Evolutionary conservation across 2,797 vertebrate genomes (phyloP).

Genomic region (Pseudopleuronectes americanus): DNA sequence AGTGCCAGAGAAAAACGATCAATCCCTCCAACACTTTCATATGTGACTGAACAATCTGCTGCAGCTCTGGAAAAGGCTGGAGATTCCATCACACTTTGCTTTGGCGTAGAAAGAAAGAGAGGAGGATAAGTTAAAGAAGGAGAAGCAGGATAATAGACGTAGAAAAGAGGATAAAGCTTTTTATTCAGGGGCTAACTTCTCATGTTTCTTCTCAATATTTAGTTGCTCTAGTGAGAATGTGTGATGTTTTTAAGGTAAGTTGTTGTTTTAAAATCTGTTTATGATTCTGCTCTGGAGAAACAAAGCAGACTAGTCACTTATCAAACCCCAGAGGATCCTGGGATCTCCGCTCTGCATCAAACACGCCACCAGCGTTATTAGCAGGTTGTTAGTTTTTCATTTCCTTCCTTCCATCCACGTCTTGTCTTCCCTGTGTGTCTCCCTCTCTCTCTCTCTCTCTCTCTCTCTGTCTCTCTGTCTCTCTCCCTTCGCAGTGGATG

Average conservation of each 20-base stretch:
- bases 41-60: conserved; percentile 8
- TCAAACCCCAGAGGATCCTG: conserved; percentile 78
- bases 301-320: conserved; percentile 82
- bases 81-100: too few relatives aligned
- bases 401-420: conserved; percentile 72
- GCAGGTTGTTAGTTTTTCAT: conserved; percentile 65
- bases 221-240: not conserved
- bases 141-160: too few relatives aligned
- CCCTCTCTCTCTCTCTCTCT: conserved; percentile 33
- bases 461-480: conserved; percentile 54
- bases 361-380: conserved; percentile 44
- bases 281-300: conserved; percentile 74
- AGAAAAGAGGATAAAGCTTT: too few relatives aligned
- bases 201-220: too few relatives aligned
- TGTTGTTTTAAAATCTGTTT: not conserved
- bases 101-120: too few relatives aligned
- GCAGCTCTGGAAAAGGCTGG: not conserved
- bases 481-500: conserved; percentile 80
- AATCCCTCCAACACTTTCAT: conserved; percentile 15
- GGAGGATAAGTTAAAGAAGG: too few relatives aligned
- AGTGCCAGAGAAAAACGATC: conserved; percentile 24
- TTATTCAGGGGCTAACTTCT: too few relatives aligned
- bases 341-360: conserved; percentile 12
- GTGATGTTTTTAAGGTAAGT: conserved; percentile 31
- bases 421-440: conserved; percentile 67